Conservation (phyloP, 2,888 invertebrate genomes). For the Rhyacophila evoluta region DNA sequence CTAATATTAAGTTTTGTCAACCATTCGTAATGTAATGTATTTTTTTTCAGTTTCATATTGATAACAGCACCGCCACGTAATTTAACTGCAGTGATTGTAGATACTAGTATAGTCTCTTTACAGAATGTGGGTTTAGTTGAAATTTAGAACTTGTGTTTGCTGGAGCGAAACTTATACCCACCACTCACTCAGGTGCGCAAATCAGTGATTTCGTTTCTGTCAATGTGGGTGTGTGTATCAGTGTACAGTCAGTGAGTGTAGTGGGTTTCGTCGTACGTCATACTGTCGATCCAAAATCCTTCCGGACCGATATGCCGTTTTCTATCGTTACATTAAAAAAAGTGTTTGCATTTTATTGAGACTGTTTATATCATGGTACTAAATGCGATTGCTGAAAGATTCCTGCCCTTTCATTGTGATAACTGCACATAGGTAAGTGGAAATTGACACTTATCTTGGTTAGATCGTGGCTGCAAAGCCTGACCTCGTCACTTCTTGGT, state of each 20-base stretch:
- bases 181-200: constrained; percentile 3
- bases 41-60: too few species aligned
- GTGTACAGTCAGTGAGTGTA: constrained; percentile 4
- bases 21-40: not conserved
- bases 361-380: constrained; percentile 11
- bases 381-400: constrained; percentile 9
- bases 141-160: constrained; percentile 4
- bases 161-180: not conserved
- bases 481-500: constrained; percentile 4
- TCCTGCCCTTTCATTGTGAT: constrained; percentile 6
- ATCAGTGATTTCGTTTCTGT: constrained; percentile 18
- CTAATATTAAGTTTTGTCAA: too few species aligned
- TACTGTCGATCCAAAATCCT: constrained; percentile 10
- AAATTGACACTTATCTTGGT: constrained; percentile 9
- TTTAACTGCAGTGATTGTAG: constrained; percentile 18
- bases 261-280: constrained; percentile 5
- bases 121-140: not conserved
- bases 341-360: constrained; percentile 7
- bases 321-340: constrained; percentile 22
- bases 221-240: not conserved
- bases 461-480: not conserved
- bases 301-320: constrained; percentile 20
- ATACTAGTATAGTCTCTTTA: not conserved
- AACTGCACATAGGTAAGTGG: not conserved
- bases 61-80: not conserved